Percentiles rank a stretch among this genome's conserved stretches.
phyloP scores from a whole-genome alignment of 2,888 invertebrate genomes.

The Tanytarsus gracilentus region DNA sequence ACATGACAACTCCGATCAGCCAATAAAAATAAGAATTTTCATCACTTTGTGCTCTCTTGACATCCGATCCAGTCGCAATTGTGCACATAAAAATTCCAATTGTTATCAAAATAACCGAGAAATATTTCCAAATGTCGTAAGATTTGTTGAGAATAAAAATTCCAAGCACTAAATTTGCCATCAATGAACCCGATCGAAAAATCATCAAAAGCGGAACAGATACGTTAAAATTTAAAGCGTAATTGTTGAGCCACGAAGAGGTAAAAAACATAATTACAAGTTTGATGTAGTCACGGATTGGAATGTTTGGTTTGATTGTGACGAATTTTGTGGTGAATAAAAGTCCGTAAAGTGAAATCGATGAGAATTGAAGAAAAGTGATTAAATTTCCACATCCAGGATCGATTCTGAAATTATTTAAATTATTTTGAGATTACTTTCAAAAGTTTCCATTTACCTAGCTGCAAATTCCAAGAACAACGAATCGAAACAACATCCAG shows the following conservation, averaged over 20 bases:
- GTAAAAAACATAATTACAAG: slow-evolving; percentile 86
- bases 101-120: slow-evolving; percentile 87
- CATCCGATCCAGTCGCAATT: slow-evolving; percentile 60
- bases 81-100: slow-evolving; percentile 88
- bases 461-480: slow-evolving; percentile 80
- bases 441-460: slow-evolving; percentile 40
- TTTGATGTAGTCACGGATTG: slow-evolving; percentile 68
- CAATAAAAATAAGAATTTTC: slow-evolving; percentile 49
- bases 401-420: slow-evolving; percentile 55
- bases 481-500: slow-evolving; percentile 87
- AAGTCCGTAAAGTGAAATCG: slow-evolving; percentile 84
- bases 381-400: slow-evolving; percentile 90
- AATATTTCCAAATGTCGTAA: slow-evolving; percentile 74
- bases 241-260: slow-evolving; percentile 86
- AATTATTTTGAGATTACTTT: not conserved
- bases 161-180: slow-evolving; percentile 94
- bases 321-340: slow-evolving; percentile 78
- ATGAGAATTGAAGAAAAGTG: slow-evolving; percentile 86
- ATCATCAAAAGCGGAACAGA: not conserved
- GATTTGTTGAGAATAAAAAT: slow-evolving; percentile 76
- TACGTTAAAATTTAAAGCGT: slow-evolving; percentile 92
- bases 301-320: slow-evolving; percentile 61
- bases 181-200: slow-evolving; percentile 61
- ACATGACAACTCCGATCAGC: slow-evolving; percentile 65
- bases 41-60: slow-evolving; percentile 27